phyloP scores from a whole-genome alignment of 2,888 invertebrate species.

The Diadegma fenestrale region DNA sequence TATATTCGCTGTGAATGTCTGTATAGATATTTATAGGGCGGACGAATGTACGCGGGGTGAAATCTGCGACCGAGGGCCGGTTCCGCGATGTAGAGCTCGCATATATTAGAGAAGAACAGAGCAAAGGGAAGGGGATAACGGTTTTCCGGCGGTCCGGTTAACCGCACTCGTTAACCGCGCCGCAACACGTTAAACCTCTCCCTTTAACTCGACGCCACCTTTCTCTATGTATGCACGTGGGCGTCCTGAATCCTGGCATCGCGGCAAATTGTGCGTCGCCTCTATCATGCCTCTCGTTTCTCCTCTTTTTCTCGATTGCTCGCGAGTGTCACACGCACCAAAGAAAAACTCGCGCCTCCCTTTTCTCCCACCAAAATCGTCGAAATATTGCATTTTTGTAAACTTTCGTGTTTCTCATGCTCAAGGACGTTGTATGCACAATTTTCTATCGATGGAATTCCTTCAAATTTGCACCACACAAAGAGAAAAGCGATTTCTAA shows the following conservation, averaged over 20 bases:
- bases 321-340: not conserved
- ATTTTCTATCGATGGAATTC: too few species aligned
- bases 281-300: not conserved
- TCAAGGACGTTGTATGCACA: too few species aligned
- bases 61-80: conserved; percentile 61
- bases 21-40: conserved; percentile 43
- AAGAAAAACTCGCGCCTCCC: not conserved
- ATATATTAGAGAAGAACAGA: conserved; percentile 83
- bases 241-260: conserved; percentile 31
- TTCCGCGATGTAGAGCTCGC: conserved; percentile 69
- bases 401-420: too few species aligned
- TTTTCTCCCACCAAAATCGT: not conserved
- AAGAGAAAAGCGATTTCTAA: too few species aligned
- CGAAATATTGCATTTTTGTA: too few species aligned
- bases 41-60: conserved; percentile 52
- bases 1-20: not conserved
- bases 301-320: not conserved
- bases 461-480: too few species aligned
- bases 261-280: conserved; percentile 67
- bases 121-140: conserved; percentile 50
- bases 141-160: conserved; percentile 83
- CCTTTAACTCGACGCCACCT: conserved; percentile 63
- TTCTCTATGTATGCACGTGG: conserved; percentile 9
- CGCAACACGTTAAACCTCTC: conserved; percentile 81
- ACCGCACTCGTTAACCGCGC: conserved; percentile 85